Evolutionary conservation across 2,113 vertebrate species (phyloP).

Genomic region (Rattus rattus): DNA sequence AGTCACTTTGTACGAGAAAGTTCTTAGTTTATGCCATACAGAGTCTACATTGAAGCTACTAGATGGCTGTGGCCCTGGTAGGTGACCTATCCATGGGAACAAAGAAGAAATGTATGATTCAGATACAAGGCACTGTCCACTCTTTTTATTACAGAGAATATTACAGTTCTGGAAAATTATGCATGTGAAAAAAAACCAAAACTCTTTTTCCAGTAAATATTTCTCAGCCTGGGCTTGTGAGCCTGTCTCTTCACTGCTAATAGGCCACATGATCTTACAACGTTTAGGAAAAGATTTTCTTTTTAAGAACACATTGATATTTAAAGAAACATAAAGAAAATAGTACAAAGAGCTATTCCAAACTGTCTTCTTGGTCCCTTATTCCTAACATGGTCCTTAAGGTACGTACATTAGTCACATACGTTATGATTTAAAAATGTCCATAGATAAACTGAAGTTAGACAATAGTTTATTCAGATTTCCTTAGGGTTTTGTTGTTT

Average conservation of each 20-base stretch:
- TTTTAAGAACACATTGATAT: background rate
- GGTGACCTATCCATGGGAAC: background rate
- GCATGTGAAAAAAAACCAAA: background rate
- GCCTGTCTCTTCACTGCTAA: background rate
- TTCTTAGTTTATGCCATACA: background rate
- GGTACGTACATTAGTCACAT: background rate
- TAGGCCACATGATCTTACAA: background rate
- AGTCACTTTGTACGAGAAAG: conserved; percentile 24
- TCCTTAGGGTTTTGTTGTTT: background rate
- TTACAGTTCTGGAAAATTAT: conserved; percentile 8
- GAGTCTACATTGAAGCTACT: background rate
- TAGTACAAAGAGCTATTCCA: background rate
- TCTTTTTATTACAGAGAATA: background rate
- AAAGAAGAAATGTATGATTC: background rate
- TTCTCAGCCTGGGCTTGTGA: background rate
- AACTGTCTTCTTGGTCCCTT: background rate
- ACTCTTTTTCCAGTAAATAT: background rate
- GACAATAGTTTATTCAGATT: background rate
- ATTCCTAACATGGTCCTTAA: background rate
- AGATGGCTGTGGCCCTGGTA: background rate
- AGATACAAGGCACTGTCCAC: background rate
- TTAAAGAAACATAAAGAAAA: conserved; percentile 1
- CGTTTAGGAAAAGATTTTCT: background rate
- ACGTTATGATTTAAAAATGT: background rate
- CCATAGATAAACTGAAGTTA: background rate